Conservation (phyloP, 1,140 invertebrate genomes). For the Formica exsecta region DNA sequence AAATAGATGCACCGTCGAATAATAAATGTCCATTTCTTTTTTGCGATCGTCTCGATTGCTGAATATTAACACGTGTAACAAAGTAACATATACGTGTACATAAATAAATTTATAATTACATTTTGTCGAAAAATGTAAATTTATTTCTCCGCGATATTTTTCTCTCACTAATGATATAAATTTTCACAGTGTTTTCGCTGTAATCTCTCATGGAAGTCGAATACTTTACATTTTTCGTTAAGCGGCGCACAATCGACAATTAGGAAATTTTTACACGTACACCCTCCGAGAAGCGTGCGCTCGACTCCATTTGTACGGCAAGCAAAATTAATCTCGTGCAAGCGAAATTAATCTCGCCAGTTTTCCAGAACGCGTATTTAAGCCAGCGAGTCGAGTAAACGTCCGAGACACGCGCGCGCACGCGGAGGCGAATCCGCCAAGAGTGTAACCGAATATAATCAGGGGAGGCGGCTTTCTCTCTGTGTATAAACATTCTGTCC, state of each 20-base stretch:
- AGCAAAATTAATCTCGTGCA: not conserved
- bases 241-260: not conserved
- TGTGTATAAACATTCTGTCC: slow-evolving; percentile 4
- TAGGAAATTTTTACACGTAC: not conserved
- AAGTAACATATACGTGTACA: not conserved
- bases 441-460: slow-evolving; percentile 52
- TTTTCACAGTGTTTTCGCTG: too few species aligned
- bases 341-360: slow-evolving; percentile 43
- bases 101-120: too few species aligned
- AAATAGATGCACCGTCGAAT: not conserved
- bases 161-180: too few species aligned
- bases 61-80: not conserved
- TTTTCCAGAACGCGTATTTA: slow-evolving; percentile 39
- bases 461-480: not conserved
- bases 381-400: slow-evolving; percentile 50
- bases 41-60: not conserved
- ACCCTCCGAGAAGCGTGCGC: not conserved
- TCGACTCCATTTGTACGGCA: not conserved
- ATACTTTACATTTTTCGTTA: not conserved
- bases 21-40: not conserved
- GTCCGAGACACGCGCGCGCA: slow-evolving; percentile 42
- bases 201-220: not conserved
- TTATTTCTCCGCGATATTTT: not conserved
- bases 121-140: too few species aligned
- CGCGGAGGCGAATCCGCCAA: slow-evolving; percentile 12